Evolutionary conservation across 2,797 vertebrate genomes (phyloP).

Genomic region (Sebastes melanostomus): DNA sequence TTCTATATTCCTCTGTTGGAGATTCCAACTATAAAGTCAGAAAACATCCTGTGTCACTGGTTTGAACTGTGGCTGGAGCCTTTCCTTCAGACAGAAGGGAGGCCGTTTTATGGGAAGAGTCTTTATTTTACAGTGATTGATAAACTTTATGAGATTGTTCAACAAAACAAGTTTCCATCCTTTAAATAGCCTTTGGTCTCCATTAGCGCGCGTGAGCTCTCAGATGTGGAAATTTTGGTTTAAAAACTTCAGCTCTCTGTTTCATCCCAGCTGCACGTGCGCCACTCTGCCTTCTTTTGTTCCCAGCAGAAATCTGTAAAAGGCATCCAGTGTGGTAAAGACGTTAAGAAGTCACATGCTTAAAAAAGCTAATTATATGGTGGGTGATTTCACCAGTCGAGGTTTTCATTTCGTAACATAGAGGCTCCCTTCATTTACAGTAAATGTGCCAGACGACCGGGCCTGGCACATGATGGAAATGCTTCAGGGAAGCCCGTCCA

Average conservation of each 20-base stretch:
- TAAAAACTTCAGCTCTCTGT: slow-evolving; percentile 2
- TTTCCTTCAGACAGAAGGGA: slow-evolving; percentile 22
- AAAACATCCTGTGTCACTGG: slow-evolving; percentile 2
- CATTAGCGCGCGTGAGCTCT: neutral
- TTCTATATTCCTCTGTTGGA: neutral
- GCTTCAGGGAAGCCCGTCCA: slow-evolving; percentile 68
- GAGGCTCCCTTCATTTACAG: slow-evolving; percentile 55
- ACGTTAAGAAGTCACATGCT: slow-evolving; percentile 53
- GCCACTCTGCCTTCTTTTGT: slow-evolving; percentile 42
- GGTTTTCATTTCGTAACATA: slow-evolving; percentile 54
- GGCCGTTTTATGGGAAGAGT: slow-evolving; percentile 27
- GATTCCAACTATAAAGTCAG: neutral
- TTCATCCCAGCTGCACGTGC: slow-evolving; percentile 6
- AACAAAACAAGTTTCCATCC: slow-evolving; percentile 47
- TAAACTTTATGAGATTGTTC: slow-evolving; percentile 44
- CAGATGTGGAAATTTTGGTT: slow-evolving; percentile 52
- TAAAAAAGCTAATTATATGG: slow-evolving; percentile 65
- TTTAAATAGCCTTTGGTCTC: slow-evolving; percentile 28
- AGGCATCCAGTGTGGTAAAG: slow-evolving; percentile 57
- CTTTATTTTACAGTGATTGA: slow-evolving; percentile 41
- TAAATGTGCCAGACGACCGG: slow-evolving; percentile 58
- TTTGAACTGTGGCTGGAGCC: neutral
- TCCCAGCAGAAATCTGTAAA: slow-evolving; percentile 59
- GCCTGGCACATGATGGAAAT: slow-evolving; percentile 47
- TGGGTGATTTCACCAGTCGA: slow-evolving; percentile 64